These are phyloP conservation scores for Cacoxenus indagator DNA, from an alignment of 2,888 invertebrate species.

Conservation along the genomic window DNA sequence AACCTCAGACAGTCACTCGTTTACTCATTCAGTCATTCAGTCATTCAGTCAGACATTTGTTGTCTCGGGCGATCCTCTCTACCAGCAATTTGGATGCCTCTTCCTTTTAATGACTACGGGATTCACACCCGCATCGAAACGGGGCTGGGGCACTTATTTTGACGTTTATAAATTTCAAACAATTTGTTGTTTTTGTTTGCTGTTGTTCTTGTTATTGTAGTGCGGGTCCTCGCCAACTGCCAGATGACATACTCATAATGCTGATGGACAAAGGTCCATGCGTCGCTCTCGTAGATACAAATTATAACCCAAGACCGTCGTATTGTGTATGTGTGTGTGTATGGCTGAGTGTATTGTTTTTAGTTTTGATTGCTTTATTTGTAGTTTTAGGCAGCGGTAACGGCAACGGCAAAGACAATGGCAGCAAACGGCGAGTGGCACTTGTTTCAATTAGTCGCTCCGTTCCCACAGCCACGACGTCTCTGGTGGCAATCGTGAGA, in stretches of 20 bases:
- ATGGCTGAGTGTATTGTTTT: no score
- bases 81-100: neutral
- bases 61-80: neutral
- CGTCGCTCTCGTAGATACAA: constrained; percentile 23
- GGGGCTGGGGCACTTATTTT: constrained; percentile 48
- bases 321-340: no score
- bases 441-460: constrained; percentile 54
- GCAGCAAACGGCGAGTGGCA: constrained; percentile 56
- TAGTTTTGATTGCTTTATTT: constrained; percentile 64
- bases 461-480: constrained; percentile 39
- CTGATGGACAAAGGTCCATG: constrained; percentile 58
- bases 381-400: constrained; percentile 57
- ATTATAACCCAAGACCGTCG: neutral
- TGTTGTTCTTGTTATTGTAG: constrained; percentile 33
- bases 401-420: no score
- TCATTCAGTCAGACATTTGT: neutral
- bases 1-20: constrained; percentile 14
- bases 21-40: constrained; percentile 14
- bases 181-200: constrained; percentile 43
- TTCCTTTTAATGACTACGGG: neutral
- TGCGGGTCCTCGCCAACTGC: constrained; percentile 19
- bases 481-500: constrained; percentile 54
- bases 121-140: neutral
- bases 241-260: constrained; percentile 54
- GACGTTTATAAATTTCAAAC: constrained; percentile 66